phyloP scores from a whole-genome alignment of 2,797 vertebrate genomes.

The Smutsia gigantea region DNA sequence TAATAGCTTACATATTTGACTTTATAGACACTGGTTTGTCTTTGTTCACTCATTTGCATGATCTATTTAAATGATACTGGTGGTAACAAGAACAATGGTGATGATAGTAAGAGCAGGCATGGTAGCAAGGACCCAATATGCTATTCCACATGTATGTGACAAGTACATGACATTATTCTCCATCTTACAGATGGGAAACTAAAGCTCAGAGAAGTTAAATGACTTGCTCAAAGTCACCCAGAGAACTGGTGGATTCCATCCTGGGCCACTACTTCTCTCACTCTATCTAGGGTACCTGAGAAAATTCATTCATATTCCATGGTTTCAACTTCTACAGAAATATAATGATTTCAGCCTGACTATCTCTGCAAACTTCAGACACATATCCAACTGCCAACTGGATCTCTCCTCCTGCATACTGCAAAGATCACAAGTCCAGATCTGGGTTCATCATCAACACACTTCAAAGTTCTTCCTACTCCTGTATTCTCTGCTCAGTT shows the following conservation, averaged over 20 bases:
- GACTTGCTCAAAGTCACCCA: neutral
- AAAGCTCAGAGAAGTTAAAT: no score
- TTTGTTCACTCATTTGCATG: neutral
- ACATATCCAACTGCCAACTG: neutral
- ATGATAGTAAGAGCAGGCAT: neutral
- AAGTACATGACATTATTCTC: neutral
- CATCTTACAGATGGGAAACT: neutral
- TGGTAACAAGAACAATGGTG: neutral
- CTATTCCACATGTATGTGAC: no score
- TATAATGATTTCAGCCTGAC: neutral
- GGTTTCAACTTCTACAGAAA: neutral
- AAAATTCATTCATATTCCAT: neutral
- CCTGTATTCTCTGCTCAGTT: neutral
- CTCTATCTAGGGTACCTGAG: neutral
- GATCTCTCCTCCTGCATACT: neutral
- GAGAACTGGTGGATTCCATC: neutral
- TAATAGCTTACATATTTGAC: neutral
- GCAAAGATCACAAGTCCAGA: neutral
- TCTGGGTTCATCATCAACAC: neutral
- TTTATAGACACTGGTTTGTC: neutral
- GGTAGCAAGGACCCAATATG: neutral
- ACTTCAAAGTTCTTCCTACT: neutral
- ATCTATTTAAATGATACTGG: neutral
- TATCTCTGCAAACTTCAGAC: neutral
- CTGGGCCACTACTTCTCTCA: neutral